phyloP scores from a whole-genome alignment of 2,113 vertebrate genomes.

The Dasyornis broadbenti region DNA sequence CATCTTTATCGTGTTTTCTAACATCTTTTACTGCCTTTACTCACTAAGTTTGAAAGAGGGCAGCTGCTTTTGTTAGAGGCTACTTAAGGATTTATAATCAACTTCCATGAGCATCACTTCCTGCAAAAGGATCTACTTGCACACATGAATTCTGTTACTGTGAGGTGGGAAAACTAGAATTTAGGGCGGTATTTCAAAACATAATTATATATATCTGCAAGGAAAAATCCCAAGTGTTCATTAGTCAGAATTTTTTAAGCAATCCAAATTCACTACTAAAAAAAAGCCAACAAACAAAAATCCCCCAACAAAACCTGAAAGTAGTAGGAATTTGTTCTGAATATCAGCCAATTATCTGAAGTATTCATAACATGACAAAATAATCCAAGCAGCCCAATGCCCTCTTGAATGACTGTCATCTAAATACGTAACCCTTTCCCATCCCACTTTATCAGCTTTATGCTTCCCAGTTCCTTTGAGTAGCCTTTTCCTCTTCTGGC shows the following conservation, averaged over 20 bases:
- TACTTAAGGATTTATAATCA: neutral
- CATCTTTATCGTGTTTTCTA: neutral
- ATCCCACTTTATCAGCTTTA: neutral
- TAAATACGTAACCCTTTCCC: neutral
- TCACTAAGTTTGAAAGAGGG: neutral
- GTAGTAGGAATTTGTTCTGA: neutral
- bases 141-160: neutral
- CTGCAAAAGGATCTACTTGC: neutral
- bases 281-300: neutral
- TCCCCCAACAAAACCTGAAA: neutral
- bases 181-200: neutral
- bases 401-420: neutral
- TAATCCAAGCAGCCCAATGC: neutral
- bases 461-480: neutral
- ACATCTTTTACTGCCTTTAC: neutral
- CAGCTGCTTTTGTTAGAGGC: neutral
- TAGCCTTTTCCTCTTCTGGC: neutral
- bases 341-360: neutral
- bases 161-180: neutral
- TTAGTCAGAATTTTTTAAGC: neutral
- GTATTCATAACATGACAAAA: neutral
- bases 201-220: neutral
- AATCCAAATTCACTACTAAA: neutral
- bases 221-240: neutral
- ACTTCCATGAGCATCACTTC: neutral